Base-by-base conservation (phyloP, 2,888 invertebrate species). In the Coelopa pilipes region DNA sequence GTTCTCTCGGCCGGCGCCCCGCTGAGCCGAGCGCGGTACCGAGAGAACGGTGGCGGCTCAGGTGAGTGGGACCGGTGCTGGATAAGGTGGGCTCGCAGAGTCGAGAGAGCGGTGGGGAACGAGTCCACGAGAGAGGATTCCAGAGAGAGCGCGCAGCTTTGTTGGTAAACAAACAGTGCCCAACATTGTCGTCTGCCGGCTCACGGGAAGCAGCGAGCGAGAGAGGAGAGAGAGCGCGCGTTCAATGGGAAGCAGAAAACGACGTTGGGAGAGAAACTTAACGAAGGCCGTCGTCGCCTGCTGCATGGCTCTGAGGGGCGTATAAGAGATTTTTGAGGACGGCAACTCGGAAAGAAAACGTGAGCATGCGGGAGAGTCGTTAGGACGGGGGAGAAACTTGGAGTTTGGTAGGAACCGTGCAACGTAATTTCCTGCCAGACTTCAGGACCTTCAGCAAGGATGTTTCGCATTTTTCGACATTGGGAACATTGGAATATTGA, bases 171-270 rank as follows among this genome's bases (percentile, higher is more conserved):
- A 19, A 17, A 57, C 57, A 19, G n/a, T 19, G 17, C n/a, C 21
- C 17, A 21, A 1, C 21, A 57, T 57, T 57, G 19, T 9, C 10
- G 10, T 57, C 1, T 62, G 34, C 9, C 34, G 34, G 15, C 4
- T 11, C 3, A 3, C 3, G 53, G n/a, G 53, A 53, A n/a, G 10
- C 15, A 60, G 49, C 45, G 9, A 46, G 46, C 15, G 19, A 34
- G 65, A 46, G 49, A 47, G 47, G n/a, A n/a, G 65, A 66, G 66
- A 66, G 66, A 66, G 53, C 53, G 53, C 10, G 2, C n/a, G 15
- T 53, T 13, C 53, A 53, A 11, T n/a, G 53, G 10, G 53, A 53
- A 4, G 10, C 13, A 53, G 53, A 49, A 49, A 49, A 49, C n/a
- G n/a, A 53, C 10, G 53, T 5, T 53, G 10, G 3, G 53, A 15